Evolutionary conservation across 2,888 invertebrate genomes (phyloP).

Genomic region (Caenorhabditis wallacei): DNA sequence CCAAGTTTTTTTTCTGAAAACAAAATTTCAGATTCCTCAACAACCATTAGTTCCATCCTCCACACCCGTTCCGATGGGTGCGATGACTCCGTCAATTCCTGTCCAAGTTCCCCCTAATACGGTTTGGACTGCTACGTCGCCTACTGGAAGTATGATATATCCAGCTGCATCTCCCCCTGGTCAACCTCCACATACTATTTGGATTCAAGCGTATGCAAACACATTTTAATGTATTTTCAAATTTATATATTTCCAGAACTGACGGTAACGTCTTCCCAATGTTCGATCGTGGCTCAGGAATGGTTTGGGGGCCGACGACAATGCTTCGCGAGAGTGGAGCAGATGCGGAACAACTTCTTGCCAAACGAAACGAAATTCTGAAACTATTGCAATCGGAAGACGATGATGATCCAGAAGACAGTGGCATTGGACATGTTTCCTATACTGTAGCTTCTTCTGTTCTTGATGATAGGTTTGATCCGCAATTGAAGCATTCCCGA

Average conservation of each 20-base stretch:
- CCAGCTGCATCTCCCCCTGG: slow-evolving; percentile 55
- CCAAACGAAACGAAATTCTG: slow-evolving; percentile 75
- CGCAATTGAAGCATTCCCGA: not conserved
- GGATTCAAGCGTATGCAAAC: slow-evolving; percentile 59
- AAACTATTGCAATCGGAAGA: slow-evolving; percentile 69
- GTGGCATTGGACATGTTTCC: slow-evolving; percentile 79
- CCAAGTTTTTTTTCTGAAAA: too few species aligned
- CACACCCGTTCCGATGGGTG: slow-evolving; percentile 24
- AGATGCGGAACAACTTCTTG: slow-evolving; percentile 74
- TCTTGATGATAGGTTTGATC: slow-evolving; percentile 67
- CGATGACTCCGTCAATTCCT: slow-evolving; percentile 34
- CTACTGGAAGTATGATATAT: slow-evolving; percentile 58
- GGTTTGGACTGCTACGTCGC: slow-evolving; percentile 48
- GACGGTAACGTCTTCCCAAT: slow-evolving; percentile 46
- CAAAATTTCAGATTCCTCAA: slow-evolving; percentile 46
- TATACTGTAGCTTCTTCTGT: slow-evolving; percentile 80
- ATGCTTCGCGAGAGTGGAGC: slow-evolving; percentile 56
- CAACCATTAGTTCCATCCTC: slow-evolving; percentile 27
- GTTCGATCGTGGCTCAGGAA: slow-evolving; percentile 37
- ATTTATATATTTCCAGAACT: slow-evolving; percentile 31
- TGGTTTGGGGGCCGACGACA: slow-evolving; percentile 57
- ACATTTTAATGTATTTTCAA: too few species aligned
- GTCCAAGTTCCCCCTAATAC: slow-evolving; percentile 33
- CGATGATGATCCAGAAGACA: slow-evolving; percentile 69
- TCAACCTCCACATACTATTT: slow-evolving; percentile 47